These are phyloP conservation scores for Gerosis bhagava DNA, from an alignment of 2,888 invertebrate species.

Conservation along the genomic window DNA sequence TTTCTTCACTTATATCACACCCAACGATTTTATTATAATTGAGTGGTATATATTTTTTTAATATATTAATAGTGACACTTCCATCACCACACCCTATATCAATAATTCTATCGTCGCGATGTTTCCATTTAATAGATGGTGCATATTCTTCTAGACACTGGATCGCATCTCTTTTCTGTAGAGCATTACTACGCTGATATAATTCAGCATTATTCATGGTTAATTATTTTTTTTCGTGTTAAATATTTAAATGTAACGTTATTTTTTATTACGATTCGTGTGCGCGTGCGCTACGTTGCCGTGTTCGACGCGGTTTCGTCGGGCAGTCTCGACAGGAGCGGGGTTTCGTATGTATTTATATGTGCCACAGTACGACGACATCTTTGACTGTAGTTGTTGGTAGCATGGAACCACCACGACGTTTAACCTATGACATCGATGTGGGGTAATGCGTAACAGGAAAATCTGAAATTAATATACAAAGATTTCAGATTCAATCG, in stretches of 20 bases:
- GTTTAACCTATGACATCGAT: slow-evolving; percentile 1
- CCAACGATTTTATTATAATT: slow-evolving; percentile 81
- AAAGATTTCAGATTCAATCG: too few species aligned
- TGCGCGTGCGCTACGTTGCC: slow-evolving; percentile 56
- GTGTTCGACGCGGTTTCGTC: slow-evolving; percentile 61
- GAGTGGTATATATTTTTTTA: slow-evolving; percentile 83
- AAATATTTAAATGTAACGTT: slow-evolving; percentile 33
- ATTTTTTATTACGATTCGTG: slow-evolving; percentile 32
- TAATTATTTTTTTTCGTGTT: slow-evolving; percentile 19
- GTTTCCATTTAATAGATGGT: slow-evolving; percentile 79
- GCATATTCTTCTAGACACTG: slow-evolving; percentile 85
- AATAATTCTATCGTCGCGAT: slow-evolving; percentile 65
- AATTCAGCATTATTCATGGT: slow-evolving; percentile 84
- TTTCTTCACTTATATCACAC: slow-evolving; percentile 86
- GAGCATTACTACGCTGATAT: slow-evolving; percentile 85
- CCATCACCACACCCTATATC: slow-evolving; percentile 91
- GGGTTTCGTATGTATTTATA: slow-evolving; percentile 67
- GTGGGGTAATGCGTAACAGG: slow-evolving; percentile 3
- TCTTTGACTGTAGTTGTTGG: slow-evolving; percentile 41
- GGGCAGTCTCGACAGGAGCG: slow-evolving; percentile 55
- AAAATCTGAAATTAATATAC: slow-evolving; percentile 24
- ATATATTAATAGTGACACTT: slow-evolving; percentile 82
- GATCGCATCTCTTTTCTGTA: slow-evolving; percentile 83
- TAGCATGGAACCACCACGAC: slow-evolving; percentile 34
- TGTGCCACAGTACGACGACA: slow-evolving; percentile 47